Percentiles rank a stretch among this genome's conserved stretches.
phyloP scores from a whole-genome alignment of 2,888 invertebrate genomes.

The Cheilosia variabilis region DNA sequence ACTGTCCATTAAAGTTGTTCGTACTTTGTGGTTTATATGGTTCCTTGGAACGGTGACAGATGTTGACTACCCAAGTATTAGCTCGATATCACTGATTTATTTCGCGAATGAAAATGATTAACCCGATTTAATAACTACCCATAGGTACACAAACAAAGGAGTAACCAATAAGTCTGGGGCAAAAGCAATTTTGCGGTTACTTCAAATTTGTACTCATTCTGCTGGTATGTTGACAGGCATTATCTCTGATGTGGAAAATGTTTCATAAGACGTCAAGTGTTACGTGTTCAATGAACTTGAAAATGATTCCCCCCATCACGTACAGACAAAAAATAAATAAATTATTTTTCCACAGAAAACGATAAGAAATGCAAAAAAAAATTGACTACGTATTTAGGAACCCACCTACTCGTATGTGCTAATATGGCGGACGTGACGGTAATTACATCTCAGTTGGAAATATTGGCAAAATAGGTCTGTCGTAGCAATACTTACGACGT shows the following conservation, averaged over 20 bases:
- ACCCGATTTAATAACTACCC: conserved; percentile 20
- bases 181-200: conserved; percentile 48
- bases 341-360: conserved; percentile 19
- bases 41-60: conserved; percentile 9
- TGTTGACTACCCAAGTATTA: neutral
- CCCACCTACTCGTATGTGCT: neutral
- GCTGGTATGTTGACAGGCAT: conserved; percentile 22
- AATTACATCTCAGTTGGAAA: conserved; percentile 4
- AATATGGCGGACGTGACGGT: conserved; percentile 29
- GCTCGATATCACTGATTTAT: conserved; percentile 53
- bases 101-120: conserved; percentile 56
- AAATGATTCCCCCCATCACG: conserved; percentile 31
- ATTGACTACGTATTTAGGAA: neutral
- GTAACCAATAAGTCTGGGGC: conserved; percentile 17
- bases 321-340: neutral
- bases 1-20: conserved; percentile 8
- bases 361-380: conserved; percentile 27
- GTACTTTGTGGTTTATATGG: neutral
- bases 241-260: conserved; percentile 40
- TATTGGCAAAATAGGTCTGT: conserved; percentile 2
- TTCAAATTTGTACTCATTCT: neutral
- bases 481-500: neutral
- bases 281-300: conserved; percentile 73
- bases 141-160: neutral
- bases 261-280: conserved; percentile 60